Percentiles rank a stretch among this genome's conserved stretches.
phyloP scores from a whole-genome alignment of 2,888 invertebrate genomes.

The Acanthosepion pharaonis region DNA sequence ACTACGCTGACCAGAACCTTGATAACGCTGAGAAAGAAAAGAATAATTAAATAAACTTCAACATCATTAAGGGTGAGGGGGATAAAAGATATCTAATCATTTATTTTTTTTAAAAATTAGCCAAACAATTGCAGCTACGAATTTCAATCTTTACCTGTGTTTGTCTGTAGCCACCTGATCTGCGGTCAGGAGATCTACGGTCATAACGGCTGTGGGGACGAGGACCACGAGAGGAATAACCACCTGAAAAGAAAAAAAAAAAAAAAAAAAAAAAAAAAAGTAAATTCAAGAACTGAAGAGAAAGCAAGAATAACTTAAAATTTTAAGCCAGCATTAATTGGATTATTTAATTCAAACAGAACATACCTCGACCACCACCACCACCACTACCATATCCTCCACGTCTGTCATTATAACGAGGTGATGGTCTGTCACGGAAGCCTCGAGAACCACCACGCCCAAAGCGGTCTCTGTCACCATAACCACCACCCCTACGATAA shows the following conservation, averaged over 20 bases:
- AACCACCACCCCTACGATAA: conserved; percentile 47
- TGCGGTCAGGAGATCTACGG: conserved; percentile 43
- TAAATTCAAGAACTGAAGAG: background rate
- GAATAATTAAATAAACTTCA: background rate
- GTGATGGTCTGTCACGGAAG: conserved; percentile 44
- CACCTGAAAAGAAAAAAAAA: background rate
- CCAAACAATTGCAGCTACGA: background rate
- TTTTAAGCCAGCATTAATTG: background rate
- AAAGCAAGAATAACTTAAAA: background rate
- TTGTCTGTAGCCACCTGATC: conserved; percentile 43
- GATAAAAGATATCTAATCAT: no score
- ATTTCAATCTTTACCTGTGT: conserved; percentile 3
- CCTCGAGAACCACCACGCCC: conserved; percentile 51
- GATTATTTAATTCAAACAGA: background rate
- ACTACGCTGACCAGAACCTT: conserved; percentile 47
- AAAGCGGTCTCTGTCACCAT: conserved; percentile 48
- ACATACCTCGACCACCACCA: conserved; percentile 38
- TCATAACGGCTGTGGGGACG: conserved; percentile 42
- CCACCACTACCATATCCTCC: conserved; percentile 49
- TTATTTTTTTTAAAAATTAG: no score
- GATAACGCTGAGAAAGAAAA: conserved; percentile 2
- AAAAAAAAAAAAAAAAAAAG: background rate
- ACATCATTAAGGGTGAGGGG: no score
- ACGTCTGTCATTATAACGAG: conserved; percentile 48
- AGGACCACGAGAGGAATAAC: conserved; percentile 41